These are phyloP conservation scores for Amphimedon queenslandica DNA, from an alignment of 37 sponge, comb jelly and placozoan genomes.

Conservation along the genomic window DNA sequence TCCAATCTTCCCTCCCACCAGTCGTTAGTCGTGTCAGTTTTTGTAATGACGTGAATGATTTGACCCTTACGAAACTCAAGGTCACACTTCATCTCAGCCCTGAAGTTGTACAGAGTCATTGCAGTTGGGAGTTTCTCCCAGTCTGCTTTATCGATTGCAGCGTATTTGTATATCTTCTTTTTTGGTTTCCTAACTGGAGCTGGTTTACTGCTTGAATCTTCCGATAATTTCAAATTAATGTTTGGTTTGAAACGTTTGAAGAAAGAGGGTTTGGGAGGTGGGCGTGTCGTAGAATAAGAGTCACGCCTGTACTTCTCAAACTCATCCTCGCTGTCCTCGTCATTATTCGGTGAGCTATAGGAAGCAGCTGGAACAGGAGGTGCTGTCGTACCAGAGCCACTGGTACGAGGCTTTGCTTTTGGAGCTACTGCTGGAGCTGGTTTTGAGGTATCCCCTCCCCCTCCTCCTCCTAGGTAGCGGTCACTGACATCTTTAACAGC, in stretches of 20 bases:
- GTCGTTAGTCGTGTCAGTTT: constrained; percentile 69
- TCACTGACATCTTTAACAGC: constrained; percentile 33
- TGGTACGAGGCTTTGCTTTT: neutral
- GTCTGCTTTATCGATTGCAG: constrained; percentile 29
- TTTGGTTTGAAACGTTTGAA: neutral
- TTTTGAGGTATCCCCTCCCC: neutral
- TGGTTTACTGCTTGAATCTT: neutral
- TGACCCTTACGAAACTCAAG: constrained; percentile 88
- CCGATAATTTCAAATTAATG: neutral
- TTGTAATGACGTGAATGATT: constrained; percentile 71
- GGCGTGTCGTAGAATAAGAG: neutral
- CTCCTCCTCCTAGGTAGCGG: constrained; percentile 12
- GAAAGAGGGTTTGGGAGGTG: constrained; percentile 36
- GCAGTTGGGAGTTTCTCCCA: constrained; percentile 64
- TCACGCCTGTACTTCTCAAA: neutral
- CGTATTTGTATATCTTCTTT: constrained; percentile 27
- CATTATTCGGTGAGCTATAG: neutral
- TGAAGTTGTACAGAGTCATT: constrained; percentile 74
- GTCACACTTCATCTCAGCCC: constrained; percentile 84
- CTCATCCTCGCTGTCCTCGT: neutral
- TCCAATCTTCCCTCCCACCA: constrained; percentile 97
- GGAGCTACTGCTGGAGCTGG: neutral
- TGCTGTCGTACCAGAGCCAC: neutral
- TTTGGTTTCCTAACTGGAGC: neutral
- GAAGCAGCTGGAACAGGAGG: neutral